Percentiles rank a stretch among this genome's conserved stretches.
Evolutionary conservation across 2,797 vertebrate genomes (phyloP).

Genomic region (Kryptopterus vitreolus): DNA sequence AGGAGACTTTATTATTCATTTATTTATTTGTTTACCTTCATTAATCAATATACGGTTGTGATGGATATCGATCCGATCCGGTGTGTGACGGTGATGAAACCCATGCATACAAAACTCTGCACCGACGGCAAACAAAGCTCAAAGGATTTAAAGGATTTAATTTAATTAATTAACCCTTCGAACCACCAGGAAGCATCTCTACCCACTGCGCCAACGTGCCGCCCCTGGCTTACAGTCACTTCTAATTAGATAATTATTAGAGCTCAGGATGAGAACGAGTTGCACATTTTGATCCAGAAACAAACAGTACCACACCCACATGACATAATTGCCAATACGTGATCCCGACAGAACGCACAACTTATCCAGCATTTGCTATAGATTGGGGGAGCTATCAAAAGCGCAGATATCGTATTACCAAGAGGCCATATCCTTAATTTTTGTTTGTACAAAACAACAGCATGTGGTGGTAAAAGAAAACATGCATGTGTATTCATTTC

Average conservation of each 20-base stretch:
- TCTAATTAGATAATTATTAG: not conserved
- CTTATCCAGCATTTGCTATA: not conserved
- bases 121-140: not conserved
- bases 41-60: not conserved
- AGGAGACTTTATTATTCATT: not conserved
- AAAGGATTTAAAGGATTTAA: not conserved
- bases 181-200: not conserved
- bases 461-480: slow-evolving; percentile 61
- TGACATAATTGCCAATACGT: slow-evolving; percentile 6
- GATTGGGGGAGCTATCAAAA: not conserved
- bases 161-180: not conserved
- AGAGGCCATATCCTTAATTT: slow-evolving; percentile 52
- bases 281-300: slow-evolving; percentile 5
- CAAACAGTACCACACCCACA: slow-evolving; percentile 13
- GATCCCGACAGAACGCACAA: not conserved
- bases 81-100: not conserved
- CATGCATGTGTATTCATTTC: slow-evolving; percentile 56
- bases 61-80: not conserved
- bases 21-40: not conserved
- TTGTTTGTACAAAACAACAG: slow-evolving; percentile 17
- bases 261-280: not conserved
- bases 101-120: not conserved
- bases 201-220: not conserved
- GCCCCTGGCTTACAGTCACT: not conserved
- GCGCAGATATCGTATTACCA: slow-evolving; percentile 1